phyloP scores from a whole-genome alignment of 2,888 invertebrate species.

The Parelbella ahira region DNA sequence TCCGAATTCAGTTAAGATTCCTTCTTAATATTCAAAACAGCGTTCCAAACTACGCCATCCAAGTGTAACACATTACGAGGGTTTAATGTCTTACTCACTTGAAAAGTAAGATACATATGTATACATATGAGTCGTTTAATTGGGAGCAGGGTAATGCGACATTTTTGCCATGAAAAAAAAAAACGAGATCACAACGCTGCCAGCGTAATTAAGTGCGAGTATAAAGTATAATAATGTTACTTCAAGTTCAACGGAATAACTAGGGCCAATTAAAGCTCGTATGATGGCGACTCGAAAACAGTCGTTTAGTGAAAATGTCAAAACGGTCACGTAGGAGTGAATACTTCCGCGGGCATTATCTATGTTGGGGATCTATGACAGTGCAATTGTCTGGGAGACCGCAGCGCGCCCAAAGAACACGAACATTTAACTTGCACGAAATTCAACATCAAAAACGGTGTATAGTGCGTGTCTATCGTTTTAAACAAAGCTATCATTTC shows the following conservation, averaged over 20 bases:
- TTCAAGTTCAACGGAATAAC: too few relatives aligned
- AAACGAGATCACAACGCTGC: slow-evolving; percentile 1
- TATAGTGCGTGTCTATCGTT: too few relatives aligned
- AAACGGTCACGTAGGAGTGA: slow-evolving; percentile 35
- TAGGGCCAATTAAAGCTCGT: slow-evolving; percentile 49
- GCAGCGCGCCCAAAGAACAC: slow-evolving; percentile 42
- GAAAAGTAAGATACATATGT: slow-evolving; percentile 18
- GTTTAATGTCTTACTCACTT: slow-evolving; percentile 7
- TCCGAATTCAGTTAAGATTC: too few relatives aligned
- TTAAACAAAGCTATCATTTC: too few relatives aligned
- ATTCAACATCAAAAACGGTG: too few relatives aligned
- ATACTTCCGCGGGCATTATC: slow-evolving; percentile 47
- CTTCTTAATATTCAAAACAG: too few relatives aligned
- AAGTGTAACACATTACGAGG: background rate
- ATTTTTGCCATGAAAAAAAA: slow-evolving; percentile 4
- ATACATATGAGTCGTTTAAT: slow-evolving; percentile 11
- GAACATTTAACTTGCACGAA: slow-evolving; percentile 2
- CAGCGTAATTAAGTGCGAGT: slow-evolving; percentile 11
- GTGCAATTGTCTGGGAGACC: slow-evolving; percentile 38
- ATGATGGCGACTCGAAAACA: too few relatives aligned
- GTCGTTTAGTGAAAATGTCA: slow-evolving; percentile 41
- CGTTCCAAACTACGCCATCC: too few relatives aligned
- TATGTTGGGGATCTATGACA: slow-evolving; percentile 43
- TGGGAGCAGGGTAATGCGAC: slow-evolving; percentile 20
- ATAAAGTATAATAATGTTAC: slow-evolving; percentile 1